Base-by-base conservation (phyloP, 2,888 invertebrate species). In the Axea sp. region DNA sequence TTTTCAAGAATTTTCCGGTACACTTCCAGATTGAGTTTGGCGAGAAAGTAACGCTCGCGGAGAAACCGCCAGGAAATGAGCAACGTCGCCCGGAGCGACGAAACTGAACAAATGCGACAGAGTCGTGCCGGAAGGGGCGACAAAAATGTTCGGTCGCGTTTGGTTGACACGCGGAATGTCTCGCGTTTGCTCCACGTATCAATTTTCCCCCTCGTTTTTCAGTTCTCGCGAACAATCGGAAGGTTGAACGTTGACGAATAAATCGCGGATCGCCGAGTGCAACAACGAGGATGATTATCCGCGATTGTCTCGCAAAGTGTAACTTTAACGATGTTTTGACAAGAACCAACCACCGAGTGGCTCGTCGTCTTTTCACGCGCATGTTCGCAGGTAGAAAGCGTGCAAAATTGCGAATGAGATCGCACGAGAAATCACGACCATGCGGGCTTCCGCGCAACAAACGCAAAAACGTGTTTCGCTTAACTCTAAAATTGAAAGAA, bases 1-100 rank as follows among this genome's bases (percentile, higher is more conserved):
- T 62, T 71, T 71, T 62, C 45, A 41, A 17, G 41, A 60, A 53
- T 73, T 73, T 67, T 73, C 67, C 73, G 37, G 60, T 45, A 64
- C 65, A 37, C 51, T 67, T 51, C 26, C 67, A 59, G 64, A 67
- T 73, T 55, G 41, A 30, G 47, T 71, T 60, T 60, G 59, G 51
- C 51, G 73, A 67, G 73, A 73, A 73, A 73, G 73, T 67, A 53
- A 45, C 45, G 41, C 67, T 43, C 43, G 59, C n/a, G 37, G 62
- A 53, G 39, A 71, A 71, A 71, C 60, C 30, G 55, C 24, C 60
- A 53, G 60, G 60, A 69, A 60, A 68, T 51, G 68, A 68, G 28
- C 39, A 30, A 51, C 49, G 41, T 31, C 39, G 59, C 59, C 59
- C 24, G 49, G 1, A 33, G 59, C 59, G 30, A 59, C 51, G 33